phyloP scores from a whole-genome alignment of 2,113 vertebrate genomes.

The Andinoacara biseriatus region DNA sequence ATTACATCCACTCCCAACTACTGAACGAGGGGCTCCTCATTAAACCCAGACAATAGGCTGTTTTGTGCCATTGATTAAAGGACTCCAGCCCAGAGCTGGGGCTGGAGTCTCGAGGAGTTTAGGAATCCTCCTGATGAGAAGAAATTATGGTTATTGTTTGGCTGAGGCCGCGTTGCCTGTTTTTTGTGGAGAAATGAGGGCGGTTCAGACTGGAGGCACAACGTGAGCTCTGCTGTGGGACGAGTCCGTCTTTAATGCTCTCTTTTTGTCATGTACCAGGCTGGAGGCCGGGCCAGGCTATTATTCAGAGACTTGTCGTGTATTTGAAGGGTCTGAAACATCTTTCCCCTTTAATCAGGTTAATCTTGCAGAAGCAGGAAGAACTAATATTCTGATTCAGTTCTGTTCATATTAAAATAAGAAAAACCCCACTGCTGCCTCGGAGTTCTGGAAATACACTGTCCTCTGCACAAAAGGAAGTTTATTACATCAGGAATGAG shows the following conservation, averaged over 20 bases:
- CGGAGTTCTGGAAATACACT: not conserved
- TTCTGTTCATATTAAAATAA: not conserved
- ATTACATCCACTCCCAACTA: not conserved
- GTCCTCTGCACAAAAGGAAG: not conserved
- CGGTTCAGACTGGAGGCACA: not conserved
- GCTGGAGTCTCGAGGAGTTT: not conserved
- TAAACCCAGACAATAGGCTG: slow-evolving; percentile 33
- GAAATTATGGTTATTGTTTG: not conserved
- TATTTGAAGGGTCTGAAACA: not conserved
- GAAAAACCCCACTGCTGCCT: not conserved
- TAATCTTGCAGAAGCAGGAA: not conserved
- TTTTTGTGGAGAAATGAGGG: not conserved
- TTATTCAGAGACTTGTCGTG: not conserved
- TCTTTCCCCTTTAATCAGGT: not conserved
- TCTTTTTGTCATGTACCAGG: not conserved
- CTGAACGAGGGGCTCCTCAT: slow-evolving; percentile 19
- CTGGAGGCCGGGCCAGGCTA: not conserved
- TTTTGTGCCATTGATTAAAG: slow-evolving; percentile 24
- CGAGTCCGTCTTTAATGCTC: not conserved
- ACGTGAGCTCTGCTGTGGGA: not conserved
- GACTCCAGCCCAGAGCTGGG: not conserved
- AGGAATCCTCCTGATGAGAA: not conserved
- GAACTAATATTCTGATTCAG: not conserved
- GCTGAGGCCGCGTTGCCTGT: not conserved
- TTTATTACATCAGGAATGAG: not conserved